These are phyloP conservation scores for Acrobasis repandana DNA, from an alignment of 2,888 invertebrate species.

Conservation along the genomic window DNA sequence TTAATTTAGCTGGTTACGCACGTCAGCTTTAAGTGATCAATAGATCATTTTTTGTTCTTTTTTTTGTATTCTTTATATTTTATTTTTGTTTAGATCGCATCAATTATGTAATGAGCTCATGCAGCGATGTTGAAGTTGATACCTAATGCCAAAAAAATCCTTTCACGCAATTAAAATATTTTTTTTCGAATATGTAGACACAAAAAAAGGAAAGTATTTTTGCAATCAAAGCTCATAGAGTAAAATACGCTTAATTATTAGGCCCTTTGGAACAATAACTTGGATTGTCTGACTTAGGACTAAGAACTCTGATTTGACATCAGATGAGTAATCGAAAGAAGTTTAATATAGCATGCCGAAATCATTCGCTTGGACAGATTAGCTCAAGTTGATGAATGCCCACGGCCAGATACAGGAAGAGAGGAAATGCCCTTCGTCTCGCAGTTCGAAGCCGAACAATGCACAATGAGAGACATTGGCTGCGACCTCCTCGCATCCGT, in stretches of 20 bases:
- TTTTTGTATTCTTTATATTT: no score
- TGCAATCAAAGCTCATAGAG: no score
- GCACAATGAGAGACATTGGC: conserved; percentile 71
- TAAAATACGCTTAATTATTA: no score
- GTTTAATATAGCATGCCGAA: not conserved
- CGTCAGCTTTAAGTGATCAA: not conserved
- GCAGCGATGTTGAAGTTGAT: no score
- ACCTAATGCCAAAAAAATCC: no score
- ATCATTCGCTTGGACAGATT: not conserved
- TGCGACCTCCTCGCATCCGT: conserved; percentile 66
- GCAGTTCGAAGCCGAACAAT: conserved; percentile 62
- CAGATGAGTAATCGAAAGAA: not conserved
- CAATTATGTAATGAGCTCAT: no score
- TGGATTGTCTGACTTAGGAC: no score
- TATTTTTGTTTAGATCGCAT: not conserved
- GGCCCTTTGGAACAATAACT: no score
- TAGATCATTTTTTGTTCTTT: not conserved
- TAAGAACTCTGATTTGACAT: not conserved
- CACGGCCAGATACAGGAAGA: conserved; percentile 62
- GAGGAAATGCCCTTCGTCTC: conserved; percentile 73
- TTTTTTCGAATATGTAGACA: no score
- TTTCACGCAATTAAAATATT: no score
- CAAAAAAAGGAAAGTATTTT: no score
- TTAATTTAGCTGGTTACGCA: conserved; percentile 1
- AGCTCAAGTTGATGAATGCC: conserved; percentile 35